Base-by-base conservation (phyloP, 2,113 vertebrate genomes). In the Perca fluviatilis region DNA sequence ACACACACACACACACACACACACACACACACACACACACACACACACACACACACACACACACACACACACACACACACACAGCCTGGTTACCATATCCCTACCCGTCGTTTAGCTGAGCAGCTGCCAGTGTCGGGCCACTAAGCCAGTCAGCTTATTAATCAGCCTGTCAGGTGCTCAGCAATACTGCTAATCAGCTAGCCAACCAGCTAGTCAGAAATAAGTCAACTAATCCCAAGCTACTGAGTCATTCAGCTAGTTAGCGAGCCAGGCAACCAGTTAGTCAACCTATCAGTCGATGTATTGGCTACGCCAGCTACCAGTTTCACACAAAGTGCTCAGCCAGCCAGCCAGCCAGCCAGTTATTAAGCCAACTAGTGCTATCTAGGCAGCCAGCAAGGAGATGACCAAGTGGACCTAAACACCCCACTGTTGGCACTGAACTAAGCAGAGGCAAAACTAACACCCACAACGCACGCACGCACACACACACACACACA, bases 381-480 rank as follows among this genome's bases (percentile, higher is more conserved):
- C 71, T 63, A 51, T 9, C 49, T 27, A 82, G 33, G 47, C 61
- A 80, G 70, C 72, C 67, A 79, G 62, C 43, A 85, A 77, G 72
- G 16, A 64, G 47, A 69, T 56, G 67, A 80, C 77, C 72, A 84
- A 91, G 63, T 69, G 70, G 80, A 84, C 74, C 67, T 74, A 76
- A 79, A 87, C 72, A 54, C 61, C 58, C 54, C 19, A 54, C 46
- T 82, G 36, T 40, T 88, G 87, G 76, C 82, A 58, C 79, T 71
- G 33, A 66, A 75, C 25, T 49, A 57, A 83, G 36, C 60, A 51
- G 56, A 86, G 33, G 11, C 15, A 27, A 61, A 81, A 54, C 82
- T 75, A 87, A 64, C 64, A 82, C 64, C 50, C 46, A 61, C 64
- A 36, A 60, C 43, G 46, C 11, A 50, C 25, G 46, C 36, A 65